Evolutionary conservation across 1,140 invertebrate species (phyloP), one percentile per base, ranked within the genome.

Genomic region (Daktulosphaira vitifoliae): DNA sequence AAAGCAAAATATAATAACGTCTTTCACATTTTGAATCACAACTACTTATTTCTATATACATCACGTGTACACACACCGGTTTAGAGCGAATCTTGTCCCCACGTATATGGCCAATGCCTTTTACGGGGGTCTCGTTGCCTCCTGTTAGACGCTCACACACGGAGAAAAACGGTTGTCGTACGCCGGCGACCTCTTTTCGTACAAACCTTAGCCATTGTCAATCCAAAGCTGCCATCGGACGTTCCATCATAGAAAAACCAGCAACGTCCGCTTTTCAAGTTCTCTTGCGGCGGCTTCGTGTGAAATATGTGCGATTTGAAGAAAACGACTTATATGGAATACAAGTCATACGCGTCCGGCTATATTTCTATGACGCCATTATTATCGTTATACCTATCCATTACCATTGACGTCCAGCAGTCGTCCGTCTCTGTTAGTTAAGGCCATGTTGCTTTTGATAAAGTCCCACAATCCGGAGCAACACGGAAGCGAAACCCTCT

Each of bases 51-150:
- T 22, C 16, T 22, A 37, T 38, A 33, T 52, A 33, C 5, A 33
- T 33, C 23, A 29, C n/a, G 39, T 8, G 3, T 18, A 48, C 18
- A 18, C 18, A 20, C 44, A 62, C 54, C 54, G 54, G 54, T 62
- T 62, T 62, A 5, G 20, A 5, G 20, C 16, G 15, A 15, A 20
- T 42, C 29, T 62, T 59, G 54, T 16, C 25, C 16, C 26, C 38
- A 46, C 54, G 37, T 62, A 62, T 62, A 62, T 29, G 54, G 54
- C 54, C 54, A 62, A 62, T 62, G 5, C 54, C 54, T 62, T 62
- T 62, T 62, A 62, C 54, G 54, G 54, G 53, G 42, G n/a, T 44
- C 23, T 22, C 8, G 50, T 6, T 16, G 51, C 15, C 51, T 23
- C 29, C 7, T 20, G 29, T 13, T 2, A 29, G 48, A 25, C 23